Percentiles rank a stretch among this genome's conserved stretches.
These are phyloP conservation scores for Hemiprocne comata DNA, from an alignment of 2,113 vertebrate species.

Conservation along the genomic window DNA sequence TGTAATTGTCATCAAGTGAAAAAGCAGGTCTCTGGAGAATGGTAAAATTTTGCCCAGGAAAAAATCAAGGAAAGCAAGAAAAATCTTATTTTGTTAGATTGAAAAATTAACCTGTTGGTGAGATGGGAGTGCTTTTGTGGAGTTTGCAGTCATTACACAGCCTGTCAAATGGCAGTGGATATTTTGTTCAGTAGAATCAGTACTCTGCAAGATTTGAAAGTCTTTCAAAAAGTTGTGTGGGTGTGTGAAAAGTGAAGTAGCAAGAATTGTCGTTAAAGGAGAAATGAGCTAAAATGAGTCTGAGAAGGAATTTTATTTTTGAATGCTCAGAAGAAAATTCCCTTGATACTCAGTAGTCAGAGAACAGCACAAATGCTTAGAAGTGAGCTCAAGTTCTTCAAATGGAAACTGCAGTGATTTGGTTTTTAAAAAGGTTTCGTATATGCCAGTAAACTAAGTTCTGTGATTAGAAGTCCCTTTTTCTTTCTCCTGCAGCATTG, in stretches of 20 bases:
- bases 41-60: constrained; percentile 11
- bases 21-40: background rate
- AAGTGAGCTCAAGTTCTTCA: background rate
- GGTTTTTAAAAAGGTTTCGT: background rate
- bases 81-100: background rate
- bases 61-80: background rate
- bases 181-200: constrained; percentile 26
- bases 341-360: constrained; percentile 1
- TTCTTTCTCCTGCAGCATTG: background rate
- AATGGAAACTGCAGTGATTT: background rate
- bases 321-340: constrained; percentile 41
- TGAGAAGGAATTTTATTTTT: constrained; percentile 42
- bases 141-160: background rate
- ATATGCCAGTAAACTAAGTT: constrained; percentile 8
- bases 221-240: constrained; percentile 19
- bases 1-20: background rate
- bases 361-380: background rate
- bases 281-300: constrained; percentile 49
- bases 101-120: constrained; percentile 12
- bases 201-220: background rate
- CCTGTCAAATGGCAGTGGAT: constrained; percentile 6
- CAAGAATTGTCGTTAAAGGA: background rate
- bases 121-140: background rate
- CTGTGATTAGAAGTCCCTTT: background rate
- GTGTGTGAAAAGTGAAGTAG: constrained; percentile 46